A percentile compares a stretch with the other conserved stretches of the same genome.
phyloP scores from a whole-genome alignment of 2,888 invertebrate genomes.

The Philereme vetulata region DNA sequence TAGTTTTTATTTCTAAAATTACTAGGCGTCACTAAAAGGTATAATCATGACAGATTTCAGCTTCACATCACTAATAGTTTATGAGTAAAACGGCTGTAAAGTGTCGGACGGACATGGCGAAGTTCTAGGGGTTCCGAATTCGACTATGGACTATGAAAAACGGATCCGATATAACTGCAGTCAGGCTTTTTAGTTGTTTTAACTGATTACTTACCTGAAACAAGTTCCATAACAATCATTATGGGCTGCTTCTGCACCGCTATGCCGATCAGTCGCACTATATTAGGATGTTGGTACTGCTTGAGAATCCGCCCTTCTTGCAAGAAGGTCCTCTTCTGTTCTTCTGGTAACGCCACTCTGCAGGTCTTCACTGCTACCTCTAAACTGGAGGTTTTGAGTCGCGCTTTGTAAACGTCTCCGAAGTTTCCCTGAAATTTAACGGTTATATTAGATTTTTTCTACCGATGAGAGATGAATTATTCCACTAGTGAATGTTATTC shows the following conservation, averaged over 20 bases:
- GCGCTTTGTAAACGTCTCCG: conserved; percentile 97
- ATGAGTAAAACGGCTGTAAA: too few relatives aligned
- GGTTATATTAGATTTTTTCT: not conserved
- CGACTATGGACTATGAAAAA: too few relatives aligned
- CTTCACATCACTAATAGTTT: too few relatives aligned
- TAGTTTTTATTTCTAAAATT: too few relatives aligned
- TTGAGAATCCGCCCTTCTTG: conserved; percentile 98
- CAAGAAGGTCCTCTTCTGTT: conserved; percentile 96
- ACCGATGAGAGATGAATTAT: too few relatives aligned
- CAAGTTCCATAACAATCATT: conserved; percentile 99
- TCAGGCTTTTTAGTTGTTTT: too few relatives aligned
- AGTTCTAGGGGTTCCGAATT: too few relatives aligned
- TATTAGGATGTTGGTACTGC: conserved; percentile 98
- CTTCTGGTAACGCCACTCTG: conserved; percentile 95
- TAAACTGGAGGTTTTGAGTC: conserved; percentile 90
- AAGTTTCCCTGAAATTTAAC: conserved; percentile 92
- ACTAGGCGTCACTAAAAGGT: too few relatives aligned
- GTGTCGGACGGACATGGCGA: too few relatives aligned
- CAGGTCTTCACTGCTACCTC: conserved; percentile 99
- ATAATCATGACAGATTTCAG: too few relatives aligned
- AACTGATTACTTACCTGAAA: conserved; percentile 84
- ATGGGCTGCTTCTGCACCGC: conserved; percentile 99
- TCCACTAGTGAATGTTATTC: conserved; percentile 5
- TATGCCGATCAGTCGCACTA: conserved; percentile 97
- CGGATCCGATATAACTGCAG: too few relatives aligned